These are phyloP conservation scores for Periphyllus acericola DNA, from an alignment of 2,888 invertebrate genomes.

Conservation along the genomic window DNA sequence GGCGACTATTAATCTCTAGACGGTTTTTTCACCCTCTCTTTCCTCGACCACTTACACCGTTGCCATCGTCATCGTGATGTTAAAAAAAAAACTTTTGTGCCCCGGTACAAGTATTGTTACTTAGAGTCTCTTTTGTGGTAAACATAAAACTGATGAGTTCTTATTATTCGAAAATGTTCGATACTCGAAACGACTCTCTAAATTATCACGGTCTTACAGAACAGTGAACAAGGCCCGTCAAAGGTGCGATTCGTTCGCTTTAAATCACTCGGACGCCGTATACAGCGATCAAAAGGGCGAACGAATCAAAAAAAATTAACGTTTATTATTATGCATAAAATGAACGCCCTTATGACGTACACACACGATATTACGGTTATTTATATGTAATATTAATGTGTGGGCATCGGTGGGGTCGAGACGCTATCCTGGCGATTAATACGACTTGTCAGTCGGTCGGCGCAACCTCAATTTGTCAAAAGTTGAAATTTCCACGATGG, in stretches of 20 bases:
- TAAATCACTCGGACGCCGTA: constrained; percentile 38
- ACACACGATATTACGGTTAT: constrained; percentile 13
- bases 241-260: constrained; percentile 31
- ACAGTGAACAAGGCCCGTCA: constrained; percentile 46
- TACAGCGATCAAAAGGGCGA: background rate
- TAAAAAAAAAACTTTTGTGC: constrained; percentile 53
- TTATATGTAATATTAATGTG: constrained; percentile 42
- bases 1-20: constrained; percentile 60
- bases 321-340: constrained; percentile 27
- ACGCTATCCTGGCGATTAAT: constrained; percentile 49
- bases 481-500: constrained; percentile 24
- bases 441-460: constrained; percentile 45
- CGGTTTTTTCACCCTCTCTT: constrained; percentile 40
- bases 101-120: constrained; percentile 54
- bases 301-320: constrained; percentile 20
- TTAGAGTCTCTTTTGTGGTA: constrained; percentile 59
- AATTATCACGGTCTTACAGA: constrained; percentile 56
- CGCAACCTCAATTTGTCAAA: constrained; percentile 55
- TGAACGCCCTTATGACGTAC: constrained; percentile 29
- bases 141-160: constrained; percentile 59
- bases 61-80: constrained; percentile 34
- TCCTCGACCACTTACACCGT: constrained; percentile 14
- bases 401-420: constrained; percentile 37
- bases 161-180: constrained; percentile 58
- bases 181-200: constrained; percentile 33